Evolutionary conservation across 2,888 invertebrate genomes (phyloP), one percentile per base, ranked within the genome.

Genomic region (Hoplodrina blanda): DNA sequence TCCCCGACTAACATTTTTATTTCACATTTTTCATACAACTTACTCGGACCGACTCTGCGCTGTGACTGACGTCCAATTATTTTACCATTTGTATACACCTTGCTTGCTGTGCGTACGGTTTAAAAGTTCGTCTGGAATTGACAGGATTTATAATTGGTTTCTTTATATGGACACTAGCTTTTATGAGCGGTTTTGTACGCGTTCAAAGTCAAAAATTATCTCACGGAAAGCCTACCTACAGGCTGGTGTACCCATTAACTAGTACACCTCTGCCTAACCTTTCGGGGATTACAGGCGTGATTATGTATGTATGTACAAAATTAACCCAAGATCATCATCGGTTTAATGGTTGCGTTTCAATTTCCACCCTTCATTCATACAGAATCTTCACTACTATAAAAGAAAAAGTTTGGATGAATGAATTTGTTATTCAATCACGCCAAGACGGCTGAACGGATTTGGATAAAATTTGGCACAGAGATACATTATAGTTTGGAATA

Each of bases 61-160:
- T 84, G 85, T 65, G 69, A 71, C 54, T 82, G 82, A 83, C 85
- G 65, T 74, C 69, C 85, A 83, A 83, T 83, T 84, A 84, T 77
- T 82, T 75, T 57, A 56, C 69, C 49, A 68, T 82, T 74, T 79
- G 33, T 84, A 61, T 71, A 69, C 64, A 69, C 56, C 56, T 76
- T 66, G 53, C 30, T 59, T 17, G 46, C 20, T 19, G 15, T 17
- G 46, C n/a, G 25, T 55, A 30, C 1, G 33, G 17, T 20, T 69
- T 52, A 20, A 37, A 56, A 33, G 19, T 53, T 57, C 2, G 10
- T 20, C n/a, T 44, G 30, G 17, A 25, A 25, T 11, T 50, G 60
- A 37, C 59, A 19, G 59, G n/a, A 6, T 60, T 55, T 37, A 52
- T 56, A 60, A 37, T 55, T 19, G 19, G 15, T 69, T 55, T 50